A percentile compares a stretch with the other conserved stretches of the same genome.
These are phyloP conservation scores for Cynopterus brachyotis DNA, from an alignment of 2,113 vertebrate genomes.

Conservation along the genomic window DNA sequence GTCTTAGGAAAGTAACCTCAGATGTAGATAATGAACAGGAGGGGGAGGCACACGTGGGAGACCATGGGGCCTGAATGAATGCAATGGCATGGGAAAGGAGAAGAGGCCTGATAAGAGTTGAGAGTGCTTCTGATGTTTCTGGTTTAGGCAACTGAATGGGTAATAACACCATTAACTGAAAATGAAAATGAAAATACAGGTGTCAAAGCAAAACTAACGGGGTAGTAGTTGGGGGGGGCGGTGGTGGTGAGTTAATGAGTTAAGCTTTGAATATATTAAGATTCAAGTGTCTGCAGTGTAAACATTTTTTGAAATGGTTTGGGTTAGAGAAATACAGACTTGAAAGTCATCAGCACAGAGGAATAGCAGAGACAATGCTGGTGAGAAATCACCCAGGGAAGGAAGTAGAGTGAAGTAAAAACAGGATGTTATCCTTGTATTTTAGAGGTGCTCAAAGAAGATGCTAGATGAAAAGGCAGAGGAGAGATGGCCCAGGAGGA, in stretches of 20 bases:
- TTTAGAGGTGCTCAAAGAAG: not conserved
- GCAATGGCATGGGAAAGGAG: not conserved
- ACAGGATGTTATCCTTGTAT: fast-evolving
- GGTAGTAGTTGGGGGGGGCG: not conserved
- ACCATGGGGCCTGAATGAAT: fast-evolving
- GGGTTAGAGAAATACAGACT: not conserved
- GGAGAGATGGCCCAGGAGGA: not conserved
- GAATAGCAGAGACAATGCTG: not conserved
- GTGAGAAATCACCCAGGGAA: not conserved
- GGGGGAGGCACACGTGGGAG: fast-evolving
- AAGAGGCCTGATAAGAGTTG: not conserved
- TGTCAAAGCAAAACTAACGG: not conserved
- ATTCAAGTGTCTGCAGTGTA: not conserved
- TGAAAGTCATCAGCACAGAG: not conserved
- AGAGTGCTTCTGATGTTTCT: not conserved
- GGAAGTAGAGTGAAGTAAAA: not conserved
- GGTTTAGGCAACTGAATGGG: not conserved
- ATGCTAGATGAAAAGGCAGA: too few relatives aligned
- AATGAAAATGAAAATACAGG: not conserved
- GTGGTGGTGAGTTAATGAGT: not conserved
- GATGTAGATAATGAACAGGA: fast-evolving
- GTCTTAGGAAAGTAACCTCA: not conserved
- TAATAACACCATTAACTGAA: not conserved
- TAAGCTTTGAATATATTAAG: not conserved
- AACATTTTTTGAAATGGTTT: not conserved